Conservation (phyloP, 2,113 vertebrate species). For the Cyanistes caeruleus region DNA sequence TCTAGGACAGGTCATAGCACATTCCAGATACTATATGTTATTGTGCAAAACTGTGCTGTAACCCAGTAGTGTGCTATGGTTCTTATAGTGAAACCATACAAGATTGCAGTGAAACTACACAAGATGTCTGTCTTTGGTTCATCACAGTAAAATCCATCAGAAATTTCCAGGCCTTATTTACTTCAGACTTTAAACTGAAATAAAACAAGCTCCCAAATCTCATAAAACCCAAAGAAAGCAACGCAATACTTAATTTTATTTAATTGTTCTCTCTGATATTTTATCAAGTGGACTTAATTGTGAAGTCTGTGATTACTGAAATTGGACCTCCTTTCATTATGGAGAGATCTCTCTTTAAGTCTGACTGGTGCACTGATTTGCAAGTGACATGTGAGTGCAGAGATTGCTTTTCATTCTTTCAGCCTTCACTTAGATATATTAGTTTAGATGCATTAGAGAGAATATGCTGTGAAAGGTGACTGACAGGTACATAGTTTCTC, state of each 20-base stretch:
- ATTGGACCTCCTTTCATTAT: background rate
- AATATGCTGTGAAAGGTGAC: background rate
- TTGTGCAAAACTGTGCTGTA: background rate
- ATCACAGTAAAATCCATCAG: background rate
- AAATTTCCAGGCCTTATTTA: background rate
- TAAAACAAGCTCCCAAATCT: rapidly evolving
- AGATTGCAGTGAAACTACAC: background rate
- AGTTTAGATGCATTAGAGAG: background rate
- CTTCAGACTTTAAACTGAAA: background rate
- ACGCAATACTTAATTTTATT: background rate
- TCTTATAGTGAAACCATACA: background rate
- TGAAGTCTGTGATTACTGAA: background rate
- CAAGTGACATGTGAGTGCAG: background rate
- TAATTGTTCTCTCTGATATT: background rate
- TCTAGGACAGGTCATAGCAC: background rate
- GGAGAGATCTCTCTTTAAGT: background rate
- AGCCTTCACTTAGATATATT: background rate
- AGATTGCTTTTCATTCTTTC: background rate
- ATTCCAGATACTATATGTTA: background rate
- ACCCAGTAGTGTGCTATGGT: background rate
- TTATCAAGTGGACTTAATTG: background rate
- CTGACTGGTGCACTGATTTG: background rate
- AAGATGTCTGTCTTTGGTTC: background rate
- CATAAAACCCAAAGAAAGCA: background rate
- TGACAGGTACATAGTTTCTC: background rate